These are phyloP conservation scores for Agrotis exclamationis DNA, from an alignment of 2,888 invertebrate genomes.

Conservation along the genomic window DNA sequence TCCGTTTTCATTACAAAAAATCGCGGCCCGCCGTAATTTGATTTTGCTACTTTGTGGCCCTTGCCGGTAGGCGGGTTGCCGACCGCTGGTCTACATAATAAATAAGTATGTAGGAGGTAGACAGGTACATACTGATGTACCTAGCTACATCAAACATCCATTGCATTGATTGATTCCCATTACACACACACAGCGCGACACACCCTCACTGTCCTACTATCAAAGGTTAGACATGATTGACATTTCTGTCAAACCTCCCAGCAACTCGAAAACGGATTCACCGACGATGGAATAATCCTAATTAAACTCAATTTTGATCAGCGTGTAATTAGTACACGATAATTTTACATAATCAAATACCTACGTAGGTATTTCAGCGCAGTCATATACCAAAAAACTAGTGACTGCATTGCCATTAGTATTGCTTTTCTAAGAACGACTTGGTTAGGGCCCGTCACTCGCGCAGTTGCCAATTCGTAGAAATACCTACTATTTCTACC, in stretches of 20 bases:
- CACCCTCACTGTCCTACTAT: constrained; percentile 31
- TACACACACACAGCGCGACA: constrained; percentile 11
- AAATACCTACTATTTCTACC: constrained; percentile 64
- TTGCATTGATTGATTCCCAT: constrained; percentile 22
- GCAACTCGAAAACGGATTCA: constrained; percentile 37
- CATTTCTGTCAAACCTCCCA: constrained; percentile 23
- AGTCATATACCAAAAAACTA: constrained; percentile 65
- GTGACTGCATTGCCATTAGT: constrained; percentile 69
- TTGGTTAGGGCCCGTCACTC: constrained; percentile 70
- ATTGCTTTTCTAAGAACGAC: constrained; percentile 74
- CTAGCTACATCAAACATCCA: constrained; percentile 14
- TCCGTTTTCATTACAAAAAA: too few species aligned
- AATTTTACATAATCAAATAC: constrained; percentile 50
- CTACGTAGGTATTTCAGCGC: constrained; percentile 43
- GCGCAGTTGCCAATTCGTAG: constrained; percentile 71
- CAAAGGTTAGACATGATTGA: constrained; percentile 28
- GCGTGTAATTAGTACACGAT: constrained; percentile 44
- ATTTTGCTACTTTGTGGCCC: too few species aligned
- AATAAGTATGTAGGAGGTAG: too few species aligned
- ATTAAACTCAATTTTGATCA: constrained; percentile 39
- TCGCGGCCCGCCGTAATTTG: too few species aligned
- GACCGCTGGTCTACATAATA: too few species aligned
- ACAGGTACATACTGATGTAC: neutral
- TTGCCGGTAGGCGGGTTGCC: too few species aligned
- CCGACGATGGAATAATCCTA: constrained; percentile 28